Evolutionary conservation across 2,888 invertebrate species (phyloP), one percentile per base, ranked within the genome.

Genomic region (Embidobia sp.): DNA sequence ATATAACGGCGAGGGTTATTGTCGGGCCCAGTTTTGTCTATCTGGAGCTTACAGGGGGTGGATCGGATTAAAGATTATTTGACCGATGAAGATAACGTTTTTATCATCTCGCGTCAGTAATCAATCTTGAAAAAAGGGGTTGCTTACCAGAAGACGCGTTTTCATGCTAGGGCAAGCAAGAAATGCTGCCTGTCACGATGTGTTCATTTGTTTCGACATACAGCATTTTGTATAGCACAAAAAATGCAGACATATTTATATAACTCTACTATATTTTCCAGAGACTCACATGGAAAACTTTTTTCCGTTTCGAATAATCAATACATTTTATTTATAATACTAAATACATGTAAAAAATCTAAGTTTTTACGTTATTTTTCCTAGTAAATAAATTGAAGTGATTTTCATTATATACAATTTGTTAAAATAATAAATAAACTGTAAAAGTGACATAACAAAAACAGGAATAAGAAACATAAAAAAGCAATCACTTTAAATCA

Each of bases 21-120:
- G 70, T 70, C 37, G 53, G 51, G 63, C 42, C 57, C 16, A 33
- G 57, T 63, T 64, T 11, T 13, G 13, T 29, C 8, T 40, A 42
- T 37, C 44, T 29, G 51, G 22, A 26, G 18, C 18, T 64, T 31
- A 66, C 22, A 46, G 64, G 51, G 29, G 49, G 70, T 27, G 33
- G 70, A 63, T 63, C 77, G 85, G 86, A 87, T 87, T 86, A 85
- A 85, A 87, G 86, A 88, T 88, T 86, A 88, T 87, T 87, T 86
- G 86, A 84, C 84, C 83, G 86, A 85, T 84, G 85, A 83, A 85
- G 85, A 88, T 88, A 88, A 86, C 83, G 82, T 87, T 87, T 88
- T 87, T 86, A 88, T n/a, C n/a, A n/a, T 88, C 86, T 84, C 79
- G 69, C 74, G 83, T 83, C 51, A 79, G 82, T 81, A 83, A 85